Base-by-base conservation (phyloP, 2,888 invertebrate species). In the Drosophila niveifrons region DNA sequence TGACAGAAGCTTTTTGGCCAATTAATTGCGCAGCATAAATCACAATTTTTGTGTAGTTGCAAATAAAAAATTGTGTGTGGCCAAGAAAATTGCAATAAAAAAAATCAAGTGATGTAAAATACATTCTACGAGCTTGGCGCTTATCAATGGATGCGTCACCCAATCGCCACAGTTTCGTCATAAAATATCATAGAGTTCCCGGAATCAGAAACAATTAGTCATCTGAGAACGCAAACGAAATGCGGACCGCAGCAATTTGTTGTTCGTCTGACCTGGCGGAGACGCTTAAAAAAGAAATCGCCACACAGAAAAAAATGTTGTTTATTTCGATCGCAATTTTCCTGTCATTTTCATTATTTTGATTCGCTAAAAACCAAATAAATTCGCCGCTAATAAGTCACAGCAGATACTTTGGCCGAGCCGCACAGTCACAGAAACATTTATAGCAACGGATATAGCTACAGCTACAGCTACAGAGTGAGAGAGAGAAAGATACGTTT, bases 21-120 rank as follows among this genome's bases (percentile, higher is more conserved):
- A 75, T 69, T 78, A 78, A 66, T 68, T 56, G 64, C 51, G 18
- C 34, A 17, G 46, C 72, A 72, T 78, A 78, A 78, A 78, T 78
- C 78, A 78, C 66, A 57, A 59, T 56, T 34, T 29, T 36, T 51
- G 9, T 51, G 9, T 36, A 52, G 57, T 50, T 70, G 66, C 67
- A 63, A 56, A 61, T 34, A 39, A 41, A 46, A 18, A 11, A 9
- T n/a, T n/a, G n/a, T 34, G 23, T 43, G 9, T 47, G 13, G 39
- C 52, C 48, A 50, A 39, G 13, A 11, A 41, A 56, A n/a, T n/a
- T n/a, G 28, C 13, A 46, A 28, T 28, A 36, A 52, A 56, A 56
- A n/a, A 29, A 43, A 9, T 23, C 43, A 43, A 31, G 3, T 53
- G 11, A 51, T 18, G 50, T 34, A 39, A 52, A 13, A 18, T 11